Evolutionary conservation across 2,888 invertebrate species (phyloP), one percentile per base, ranked within the genome.

Genomic region (Drosophila helvetica): DNA sequence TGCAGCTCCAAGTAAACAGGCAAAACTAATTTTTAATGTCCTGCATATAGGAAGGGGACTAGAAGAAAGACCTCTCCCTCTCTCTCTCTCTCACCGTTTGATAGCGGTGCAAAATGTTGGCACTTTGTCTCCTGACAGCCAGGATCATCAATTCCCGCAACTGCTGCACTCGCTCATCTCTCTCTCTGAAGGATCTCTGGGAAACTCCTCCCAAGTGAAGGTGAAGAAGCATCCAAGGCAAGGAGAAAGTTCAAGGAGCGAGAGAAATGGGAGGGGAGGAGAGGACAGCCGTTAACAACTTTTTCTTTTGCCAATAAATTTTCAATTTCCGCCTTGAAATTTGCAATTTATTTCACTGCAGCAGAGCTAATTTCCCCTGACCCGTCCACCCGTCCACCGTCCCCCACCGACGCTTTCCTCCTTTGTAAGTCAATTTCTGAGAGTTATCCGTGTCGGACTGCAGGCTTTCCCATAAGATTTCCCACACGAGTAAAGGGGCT

Each of bases 21-120:
- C 30, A 72, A 79, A 79, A 80, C 81, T 51, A 79, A 79, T 80
- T 80, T 80, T 81, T 74, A 81, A 76, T 79, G 71, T 47, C 60
- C 42, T 10, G 2, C 22, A n/a, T 0, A 46, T 64, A 10, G 30
- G 59, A 17, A 22, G 12, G 18, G 10, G 12, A 38, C 7, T 22
- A 47, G 25, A 38, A 45, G 72, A 48, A 30, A 15, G 15, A 0
- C 7, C 22, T 5, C 22, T 33, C n/a, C n/a, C 33, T 33, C 33
- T 12, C 12, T 4, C 5, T 12, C 12, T 33, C 12, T 58, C 45
- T 48, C 19, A 9, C 50, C 27, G 42, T 27, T 55, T 43, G 64
- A 65, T 74, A 65, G 74, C 58, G 33, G 74, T 58, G 66, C 74
- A 59, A 74, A 75, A 62, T 68, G 75, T 52, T 59, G 54, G 51